A percentile compares a stretch with the other conserved stretches of the same genome.
phyloP scores from a whole-genome alignment of 2,888 invertebrate species.

The Scrobipalpa costella region DNA sequence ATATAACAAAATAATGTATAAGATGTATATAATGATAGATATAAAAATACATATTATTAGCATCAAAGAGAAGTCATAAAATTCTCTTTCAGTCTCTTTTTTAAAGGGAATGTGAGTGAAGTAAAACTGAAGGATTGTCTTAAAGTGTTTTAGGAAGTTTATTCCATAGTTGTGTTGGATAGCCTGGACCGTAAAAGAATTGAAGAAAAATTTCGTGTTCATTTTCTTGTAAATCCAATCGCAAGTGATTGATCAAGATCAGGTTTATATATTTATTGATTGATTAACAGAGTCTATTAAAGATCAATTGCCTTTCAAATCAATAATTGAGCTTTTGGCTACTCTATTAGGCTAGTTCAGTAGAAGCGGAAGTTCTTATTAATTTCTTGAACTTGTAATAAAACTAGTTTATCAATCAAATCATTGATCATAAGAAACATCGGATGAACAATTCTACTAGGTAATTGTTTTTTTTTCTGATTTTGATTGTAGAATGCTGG shows the following conservation, averaged over 20 bases:
- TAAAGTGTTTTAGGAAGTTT: too few relatives aligned
- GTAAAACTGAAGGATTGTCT: too few relatives aligned
- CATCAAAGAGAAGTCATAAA: too few relatives aligned
- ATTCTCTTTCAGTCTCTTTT: too few relatives aligned
- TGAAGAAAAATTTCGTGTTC: too few relatives aligned
- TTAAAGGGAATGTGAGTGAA: too few relatives aligned
- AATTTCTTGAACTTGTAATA: conserved; percentile 15
- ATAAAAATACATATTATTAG: too few relatives aligned
- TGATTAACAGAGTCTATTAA: conserved; percentile 15
- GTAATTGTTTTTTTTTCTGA: neutral
- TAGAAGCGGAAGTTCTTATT: conserved; percentile 21
- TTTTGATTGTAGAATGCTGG: neutral
- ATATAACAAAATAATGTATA: too few relatives aligned
- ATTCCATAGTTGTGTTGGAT: too few relatives aligned
- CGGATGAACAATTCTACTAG: neutral
- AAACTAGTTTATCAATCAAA: conserved; percentile 14
- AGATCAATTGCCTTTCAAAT: conserved; percentile 17
- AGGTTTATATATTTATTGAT: conserved; percentile 3
- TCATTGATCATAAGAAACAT: conserved; percentile 1
- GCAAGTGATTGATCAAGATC: conserved; percentile 3
- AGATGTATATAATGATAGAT: too few relatives aligned
- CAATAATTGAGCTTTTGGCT: conserved; percentile 20
- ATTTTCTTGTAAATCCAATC: too few relatives aligned
- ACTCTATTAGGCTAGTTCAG: conserved; percentile 17
- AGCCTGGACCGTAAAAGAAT: too few relatives aligned